These are phyloP conservation scores for Myrmophylax atrothorax DNA, from an alignment of 2,113 vertebrate species.

Conservation along the genomic window DNA sequence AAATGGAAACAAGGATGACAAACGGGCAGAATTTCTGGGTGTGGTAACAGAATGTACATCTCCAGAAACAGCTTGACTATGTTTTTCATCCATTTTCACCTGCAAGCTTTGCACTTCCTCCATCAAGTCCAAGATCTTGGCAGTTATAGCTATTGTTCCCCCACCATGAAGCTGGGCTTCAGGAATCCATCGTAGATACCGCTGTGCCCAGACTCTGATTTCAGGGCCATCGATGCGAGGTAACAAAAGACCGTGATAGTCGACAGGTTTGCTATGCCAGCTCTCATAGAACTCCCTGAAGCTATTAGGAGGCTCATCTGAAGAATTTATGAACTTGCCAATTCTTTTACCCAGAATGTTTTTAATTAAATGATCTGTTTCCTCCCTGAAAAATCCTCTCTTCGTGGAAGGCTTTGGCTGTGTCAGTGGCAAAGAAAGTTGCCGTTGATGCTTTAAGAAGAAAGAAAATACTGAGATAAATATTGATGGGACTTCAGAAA, in stretches of 20 bases:
- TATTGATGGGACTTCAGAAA: not conserved
- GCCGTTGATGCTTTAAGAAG: constrained; percentile 83
- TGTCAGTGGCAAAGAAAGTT: constrained; percentile 84
- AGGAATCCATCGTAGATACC: constrained; percentile 88
- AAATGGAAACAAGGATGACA: constrained; percentile 87
- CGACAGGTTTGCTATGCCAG: constrained; percentile 81
- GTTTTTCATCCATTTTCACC: constrained; percentile 70
- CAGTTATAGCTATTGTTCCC: constrained; percentile 75
- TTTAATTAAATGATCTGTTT: constrained; percentile 88
- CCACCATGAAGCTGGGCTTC: constrained; percentile 85
- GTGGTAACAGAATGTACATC: not conserved
- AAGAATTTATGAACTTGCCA: constrained; percentile 84
- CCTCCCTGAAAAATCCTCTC: constrained; percentile 89
- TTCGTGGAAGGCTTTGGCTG: constrained; percentile 81
- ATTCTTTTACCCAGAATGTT: constrained; percentile 86
- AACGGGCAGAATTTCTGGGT: constrained; percentile 71
- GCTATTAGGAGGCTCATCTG: constrained; percentile 75
- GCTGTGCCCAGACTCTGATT: constrained; percentile 85
- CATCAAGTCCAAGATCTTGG: constrained; percentile 80
- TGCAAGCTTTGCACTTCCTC: constrained; percentile 81
- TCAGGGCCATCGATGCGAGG: constrained; percentile 82
- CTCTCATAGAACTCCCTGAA: constrained; percentile 82
- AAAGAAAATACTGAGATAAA: not conserved
- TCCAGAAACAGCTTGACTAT: not conserved
- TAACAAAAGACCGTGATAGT: constrained; percentile 84